A percentile compares a stretch with the other conserved stretches of the same genome.
phyloP scores from a whole-genome alignment of 2,113 vertebrate genomes.

The Trogon surrucura region DNA sequence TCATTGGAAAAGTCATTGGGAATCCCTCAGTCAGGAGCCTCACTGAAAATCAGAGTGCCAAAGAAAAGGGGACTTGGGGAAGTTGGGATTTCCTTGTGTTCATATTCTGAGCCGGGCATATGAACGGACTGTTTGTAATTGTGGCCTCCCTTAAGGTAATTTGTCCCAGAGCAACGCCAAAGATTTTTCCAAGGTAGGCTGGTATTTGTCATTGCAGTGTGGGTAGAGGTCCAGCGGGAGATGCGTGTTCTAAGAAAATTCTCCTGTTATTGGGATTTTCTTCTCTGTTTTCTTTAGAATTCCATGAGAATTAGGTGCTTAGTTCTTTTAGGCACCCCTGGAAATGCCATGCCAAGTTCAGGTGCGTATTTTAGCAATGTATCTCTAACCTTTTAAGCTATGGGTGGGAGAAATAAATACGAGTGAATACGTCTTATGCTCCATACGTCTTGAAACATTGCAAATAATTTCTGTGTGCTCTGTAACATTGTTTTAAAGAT shows the following conservation, averaged over 20 bases:
- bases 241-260: neutral
- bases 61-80: neutral
- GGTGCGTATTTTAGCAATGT: neutral
- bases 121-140: neutral
- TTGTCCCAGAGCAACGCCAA: neutral
- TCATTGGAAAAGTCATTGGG: too few species aligned
- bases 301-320: neutral
- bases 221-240: neutral
- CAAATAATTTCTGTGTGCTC: neutral
- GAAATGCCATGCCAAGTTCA: neutral
- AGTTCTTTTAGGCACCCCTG: neutral
- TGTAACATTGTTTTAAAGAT: slow-evolving; percentile 45
- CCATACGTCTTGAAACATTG: neutral
- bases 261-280: neutral
- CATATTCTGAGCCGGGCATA: neutral
- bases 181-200: neutral
- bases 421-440: neutral
- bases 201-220: neutral
- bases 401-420: neutral
- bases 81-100: neutral
- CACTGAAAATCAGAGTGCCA: neutral
- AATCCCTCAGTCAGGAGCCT: neutral
- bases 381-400: neutral
- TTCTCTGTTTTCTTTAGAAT: neutral
- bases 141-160: neutral